A percentile compares a stretch with the other conserved stretches of the same genome.
Conservation (phyloP, 2,113 vertebrate genomes). For the Chunga burmeisteri region DNA sequence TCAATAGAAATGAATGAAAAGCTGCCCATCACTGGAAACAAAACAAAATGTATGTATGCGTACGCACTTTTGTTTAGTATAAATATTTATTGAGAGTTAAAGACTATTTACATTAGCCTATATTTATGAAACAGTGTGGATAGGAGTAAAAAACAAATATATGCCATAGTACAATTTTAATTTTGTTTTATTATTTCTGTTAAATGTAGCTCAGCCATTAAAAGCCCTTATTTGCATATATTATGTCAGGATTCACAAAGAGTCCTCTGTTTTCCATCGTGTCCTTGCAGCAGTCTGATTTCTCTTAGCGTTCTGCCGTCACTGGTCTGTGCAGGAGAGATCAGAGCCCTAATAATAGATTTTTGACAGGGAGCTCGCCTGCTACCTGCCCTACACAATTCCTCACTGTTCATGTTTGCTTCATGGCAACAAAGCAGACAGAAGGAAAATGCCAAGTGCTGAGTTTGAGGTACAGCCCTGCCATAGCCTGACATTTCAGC, state of each 20-base stretch:
- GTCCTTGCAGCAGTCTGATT: slow-evolving; percentile 52
- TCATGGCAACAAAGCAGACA: slow-evolving; percentile 82
- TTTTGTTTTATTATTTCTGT: slow-evolving; percentile 67
- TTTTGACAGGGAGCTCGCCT: slow-evolving; percentile 79
- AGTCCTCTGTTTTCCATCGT: slow-evolving; percentile 46
- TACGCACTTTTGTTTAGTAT: slow-evolving; percentile 18
- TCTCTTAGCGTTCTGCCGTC: slow-evolving; percentile 57
- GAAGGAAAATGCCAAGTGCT: slow-evolving; percentile 84
- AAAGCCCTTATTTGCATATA: slow-evolving; percentile 69
- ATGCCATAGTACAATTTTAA: slow-evolving; percentile 38
- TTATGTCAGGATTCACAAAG: slow-evolving; percentile 69
- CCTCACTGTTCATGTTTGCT: slow-evolving; percentile 81
- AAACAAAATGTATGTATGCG: slow-evolving; percentile 19
- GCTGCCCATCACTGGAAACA: not conserved
- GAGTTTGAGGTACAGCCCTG: slow-evolving; percentile 78
- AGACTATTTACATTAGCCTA: slow-evolving; percentile 38
- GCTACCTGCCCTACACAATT: slow-evolving; percentile 83
- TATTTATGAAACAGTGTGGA: slow-evolving; percentile 39
- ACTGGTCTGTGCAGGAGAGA: slow-evolving; percentile 74
- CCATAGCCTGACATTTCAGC: slow-evolving; percentile 82
- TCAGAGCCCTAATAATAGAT: slow-evolving; percentile 85
- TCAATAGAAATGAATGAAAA: slow-evolving; percentile 32
- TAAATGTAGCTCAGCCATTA: slow-evolving; percentile 61
- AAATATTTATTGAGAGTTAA: slow-evolving; percentile 38
- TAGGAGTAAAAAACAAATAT: slow-evolving; percentile 39